Base-by-base conservation (phyloP, 2,797 vertebrate species). In the Siniperca undulata region DNA sequence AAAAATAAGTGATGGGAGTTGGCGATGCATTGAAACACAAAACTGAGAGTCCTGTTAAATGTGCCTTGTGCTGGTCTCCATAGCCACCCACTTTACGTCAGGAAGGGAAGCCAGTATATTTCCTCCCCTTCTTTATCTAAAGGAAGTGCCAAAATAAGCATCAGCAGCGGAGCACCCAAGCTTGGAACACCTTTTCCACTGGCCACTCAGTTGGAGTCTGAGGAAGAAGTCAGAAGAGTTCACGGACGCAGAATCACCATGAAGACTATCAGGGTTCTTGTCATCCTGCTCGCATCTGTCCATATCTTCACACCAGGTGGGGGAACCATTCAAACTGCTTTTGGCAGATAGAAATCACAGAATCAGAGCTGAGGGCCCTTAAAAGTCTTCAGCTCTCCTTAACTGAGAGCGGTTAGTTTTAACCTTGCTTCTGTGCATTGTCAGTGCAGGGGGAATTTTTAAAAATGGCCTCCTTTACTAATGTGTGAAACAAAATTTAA, bases 91-190 rank as follows among this genome's bases (percentile, higher is more conserved):
- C 84, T 87, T 77, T 95, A 95, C 95, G 94, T 96, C 97, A 97
- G 96, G 56, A 94, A 87, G 95, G 96, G 96, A 97, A 97, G 92
- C 91, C 88, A 92, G 83, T 93, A 93, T 90, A 94, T 97, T 97
- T 97, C 97, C 97, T 97, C 93, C 93, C 77, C 50, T 94, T 96
- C 95, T 96, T 96, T 97, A 97, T 96, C 96, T 94, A 94, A 91
- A 94, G 95, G 95, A 96, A 97, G 95, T 94, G 95, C 94, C 95
- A 94, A 95, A 97, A 97, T 97, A 97, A 97, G 96, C 94, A 95
- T 91, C 93, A 91, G 94, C 90, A 87, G 93, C 76, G 34, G 91
- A 86, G 88, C 70, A 75, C 58, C 73, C 56, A 5, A 58, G 78
- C 76, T 67, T 6, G 80, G 50, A 88, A 90, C 93, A 96, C 95